A percentile compares a stretch with the other conserved stretches of the same genome.
Evolutionary conservation across 1,140 invertebrate genomes (phyloP).

Genomic region (Lerema accius): DNA sequence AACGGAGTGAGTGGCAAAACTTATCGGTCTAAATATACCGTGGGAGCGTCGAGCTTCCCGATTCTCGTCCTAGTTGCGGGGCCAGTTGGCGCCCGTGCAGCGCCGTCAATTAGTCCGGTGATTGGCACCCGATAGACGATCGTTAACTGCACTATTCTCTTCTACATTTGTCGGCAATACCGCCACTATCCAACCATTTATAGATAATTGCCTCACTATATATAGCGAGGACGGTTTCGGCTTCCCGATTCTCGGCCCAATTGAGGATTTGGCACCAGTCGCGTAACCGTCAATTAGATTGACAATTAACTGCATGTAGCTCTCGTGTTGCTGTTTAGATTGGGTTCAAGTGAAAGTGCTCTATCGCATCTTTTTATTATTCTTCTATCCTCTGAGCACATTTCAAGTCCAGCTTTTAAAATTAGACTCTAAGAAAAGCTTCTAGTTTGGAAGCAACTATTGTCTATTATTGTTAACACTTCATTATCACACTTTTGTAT

Average conservation of each 20-base stretch:
- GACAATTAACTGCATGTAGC: background rate
- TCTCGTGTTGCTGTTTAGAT: background rate
- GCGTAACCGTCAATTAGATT: constrained; percentile 5
- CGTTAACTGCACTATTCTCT: background rate
- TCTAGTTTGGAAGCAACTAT: no score
- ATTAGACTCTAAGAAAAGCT: no score
- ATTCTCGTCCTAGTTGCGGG: constrained; percentile 23
- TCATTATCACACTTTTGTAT: no score
- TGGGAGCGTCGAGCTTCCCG: constrained; percentile 28
- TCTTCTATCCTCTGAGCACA: no score
- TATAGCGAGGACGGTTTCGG: background rate
- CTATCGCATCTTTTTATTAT: background rate
- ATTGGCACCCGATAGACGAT: constrained; percentile 18
- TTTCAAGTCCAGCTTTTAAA: no score
- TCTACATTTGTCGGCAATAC: constrained; percentile 1
- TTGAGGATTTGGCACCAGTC: constrained; percentile 3
- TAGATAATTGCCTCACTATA: constrained; percentile 2
- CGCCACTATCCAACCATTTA: constrained; percentile 1
- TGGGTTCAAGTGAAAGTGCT: background rate
- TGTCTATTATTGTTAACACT: no score
- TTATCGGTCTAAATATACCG: constrained; percentile 27
- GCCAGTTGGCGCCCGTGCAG: constrained; percentile 39
- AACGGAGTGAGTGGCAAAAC: constrained; percentile 24
- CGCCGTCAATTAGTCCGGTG: constrained; percentile 25
- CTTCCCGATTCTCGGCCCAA: constrained; percentile 5